Percentiles rank a stretch among this genome's conserved stretches.
phyloP scores from a whole-genome alignment of 2,888 invertebrate genomes.

The Hedya salicella region DNA sequence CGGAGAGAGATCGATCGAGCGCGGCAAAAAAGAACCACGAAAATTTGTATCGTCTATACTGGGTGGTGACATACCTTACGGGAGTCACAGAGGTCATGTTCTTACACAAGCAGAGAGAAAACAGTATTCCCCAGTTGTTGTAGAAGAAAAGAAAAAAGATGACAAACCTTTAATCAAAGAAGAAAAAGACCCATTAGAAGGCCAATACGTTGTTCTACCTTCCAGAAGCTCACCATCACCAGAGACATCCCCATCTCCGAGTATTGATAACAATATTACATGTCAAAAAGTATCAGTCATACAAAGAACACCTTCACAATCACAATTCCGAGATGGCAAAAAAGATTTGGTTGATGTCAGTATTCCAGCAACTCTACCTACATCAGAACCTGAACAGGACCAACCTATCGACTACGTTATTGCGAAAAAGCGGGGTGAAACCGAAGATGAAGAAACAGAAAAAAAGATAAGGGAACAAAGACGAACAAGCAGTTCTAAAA shows the following conservation, averaged over 20 bases:
- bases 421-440: constrained; percentile 90
- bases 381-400: constrained; percentile 90
- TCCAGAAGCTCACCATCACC: constrained; percentile 80
- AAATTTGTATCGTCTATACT: constrained; percentile 92
- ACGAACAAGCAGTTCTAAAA: constrained; percentile 88
- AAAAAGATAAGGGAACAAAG: constrained; percentile 88
- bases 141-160: constrained; percentile 84
- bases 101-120: constrained; percentile 93
- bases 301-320: constrained; percentile 89
- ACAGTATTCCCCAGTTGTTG: constrained; percentile 88
- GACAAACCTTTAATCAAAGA: constrained; percentile 84
- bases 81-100: constrained; percentile 90
- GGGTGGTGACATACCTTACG: constrained; percentile 92
- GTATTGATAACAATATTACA: constrained; percentile 88
- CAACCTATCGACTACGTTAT: constrained; percentile 96
- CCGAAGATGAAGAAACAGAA: constrained; percentile 88
- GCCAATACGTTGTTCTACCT: constrained; percentile 86
- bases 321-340: constrained; percentile 78
- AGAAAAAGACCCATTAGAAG: constrained; percentile 87
- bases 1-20: constrained; percentile 72
- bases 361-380: constrained; percentile 79
- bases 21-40: constrained; percentile 79
- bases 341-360: constrained; percentile 80
- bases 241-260: constrained; percentile 85
- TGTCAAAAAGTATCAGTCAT: constrained; percentile 91